A percentile compares a stretch with the other conserved stretches of the same genome.
phyloP scores from a whole-genome alignment of 64 coral and sea anemone genomes.

The Stichodactyla mertensii region DNA sequence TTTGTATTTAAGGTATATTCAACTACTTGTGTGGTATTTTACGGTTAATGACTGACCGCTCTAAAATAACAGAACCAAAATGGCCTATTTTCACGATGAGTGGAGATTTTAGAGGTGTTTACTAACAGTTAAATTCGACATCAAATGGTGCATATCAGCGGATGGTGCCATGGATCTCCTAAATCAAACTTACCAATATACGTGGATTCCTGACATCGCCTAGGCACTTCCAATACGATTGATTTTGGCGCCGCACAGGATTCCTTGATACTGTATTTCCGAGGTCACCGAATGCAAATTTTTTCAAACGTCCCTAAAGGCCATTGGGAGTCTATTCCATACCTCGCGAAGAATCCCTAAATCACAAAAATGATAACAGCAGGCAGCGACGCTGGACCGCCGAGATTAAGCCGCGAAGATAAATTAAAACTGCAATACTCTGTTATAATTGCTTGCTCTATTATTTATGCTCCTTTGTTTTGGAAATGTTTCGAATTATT shows the following conservation, averaged over 20 bases:
- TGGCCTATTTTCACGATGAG: not conserved
- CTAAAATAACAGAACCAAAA: not conserved
- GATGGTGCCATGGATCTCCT: not conserved
- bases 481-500: not conserved
- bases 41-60: not conserved
- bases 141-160: not conserved
- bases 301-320: not conserved
- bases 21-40: not conserved
- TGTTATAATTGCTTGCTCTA: not conserved
- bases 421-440: not conserved
- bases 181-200: conserved; percentile 5
- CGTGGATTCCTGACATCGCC: not conserved
- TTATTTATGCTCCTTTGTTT: not conserved
- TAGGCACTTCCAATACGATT: not conserved
- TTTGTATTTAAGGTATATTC: not conserved
- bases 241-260: not conserved
- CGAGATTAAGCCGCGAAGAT: not conserved
- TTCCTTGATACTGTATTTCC: not conserved
- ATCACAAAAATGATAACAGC: not conserved
- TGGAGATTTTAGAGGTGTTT: not conserved
- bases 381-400: not conserved
- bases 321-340: not conserved
- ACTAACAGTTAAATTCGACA: not conserved
- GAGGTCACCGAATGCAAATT: not conserved
- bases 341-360: not conserved